Conservation (phyloP, 2,113 vertebrate genomes). For the Nothocercus julius region DNA sequence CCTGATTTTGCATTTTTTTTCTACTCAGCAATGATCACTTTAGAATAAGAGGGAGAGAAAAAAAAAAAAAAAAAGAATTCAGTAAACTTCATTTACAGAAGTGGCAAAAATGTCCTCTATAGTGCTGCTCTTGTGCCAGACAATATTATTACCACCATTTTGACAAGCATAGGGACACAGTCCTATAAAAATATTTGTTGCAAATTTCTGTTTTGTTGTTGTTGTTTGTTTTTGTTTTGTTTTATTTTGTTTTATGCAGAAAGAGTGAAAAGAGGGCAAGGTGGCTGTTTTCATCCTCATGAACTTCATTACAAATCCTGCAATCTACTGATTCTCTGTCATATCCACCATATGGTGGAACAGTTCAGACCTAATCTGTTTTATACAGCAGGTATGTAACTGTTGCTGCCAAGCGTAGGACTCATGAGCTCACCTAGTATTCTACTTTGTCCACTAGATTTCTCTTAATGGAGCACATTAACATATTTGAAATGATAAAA, state of each 20-base stretch:
- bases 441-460: neutral
- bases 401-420: neutral
- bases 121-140: neutral
- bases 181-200: neutral
- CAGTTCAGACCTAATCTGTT: neutral
- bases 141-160: neutral
- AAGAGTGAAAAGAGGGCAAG: neutral
- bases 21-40: neutral
- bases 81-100: neutral
- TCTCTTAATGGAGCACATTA: neutral
- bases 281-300: neutral
- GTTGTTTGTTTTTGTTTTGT: too few species aligned
- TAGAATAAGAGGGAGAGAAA: neutral
- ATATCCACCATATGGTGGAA: neutral
- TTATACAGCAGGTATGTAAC: neutral
- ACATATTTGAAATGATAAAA: neutral
- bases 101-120: accelerated
- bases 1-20: neutral
- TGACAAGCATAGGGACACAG: neutral
- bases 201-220: too few species aligned
- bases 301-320: neutral
- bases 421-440: neutral
- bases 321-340: neutral
- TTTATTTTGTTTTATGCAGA: neutral
- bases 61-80: neutral